A percentile compares a stretch with the other conserved stretches of the same genome.
Conservation (phyloP, 2,888 invertebrate species). For the Psylliodes chrysocephalus region DNA sequence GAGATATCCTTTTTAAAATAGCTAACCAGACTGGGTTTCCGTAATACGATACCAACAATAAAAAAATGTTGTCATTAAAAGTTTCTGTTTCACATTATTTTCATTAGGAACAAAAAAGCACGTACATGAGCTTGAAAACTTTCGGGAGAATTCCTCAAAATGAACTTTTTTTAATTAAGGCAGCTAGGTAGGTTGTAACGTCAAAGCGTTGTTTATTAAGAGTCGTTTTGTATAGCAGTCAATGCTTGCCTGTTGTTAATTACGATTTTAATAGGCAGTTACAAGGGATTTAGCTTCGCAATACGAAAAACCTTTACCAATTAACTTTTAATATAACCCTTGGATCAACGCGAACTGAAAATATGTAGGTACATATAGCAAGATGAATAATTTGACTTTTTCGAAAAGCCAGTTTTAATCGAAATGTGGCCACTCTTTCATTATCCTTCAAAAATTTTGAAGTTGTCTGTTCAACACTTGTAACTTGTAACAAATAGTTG, state of each 20-base stretch:
- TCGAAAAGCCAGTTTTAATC: too few relatives aligned
- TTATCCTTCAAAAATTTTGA: too few relatives aligned
- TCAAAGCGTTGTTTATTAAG: background rate
- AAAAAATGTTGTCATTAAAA: background rate
- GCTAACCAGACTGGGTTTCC: too few relatives aligned
- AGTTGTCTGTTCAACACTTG: too few relatives aligned
- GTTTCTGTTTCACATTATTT: background rate
- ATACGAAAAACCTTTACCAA: background rate
- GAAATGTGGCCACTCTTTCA: too few relatives aligned
- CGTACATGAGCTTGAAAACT: background rate
- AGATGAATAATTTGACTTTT: too few relatives aligned
- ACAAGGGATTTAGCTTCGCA: background rate
- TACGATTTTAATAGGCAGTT: background rate
- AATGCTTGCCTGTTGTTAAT: background rate
- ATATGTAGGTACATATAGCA: too few relatives aligned
- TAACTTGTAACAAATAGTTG: too few relatives aligned
- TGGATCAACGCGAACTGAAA: too few relatives aligned
- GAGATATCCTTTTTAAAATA: too few relatives aligned
- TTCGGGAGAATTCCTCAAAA: background rate
- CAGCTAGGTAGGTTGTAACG: background rate
- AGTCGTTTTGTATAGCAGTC: background rate
- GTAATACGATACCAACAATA: background rate
- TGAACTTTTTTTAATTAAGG: background rate
- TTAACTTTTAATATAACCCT: background rate
- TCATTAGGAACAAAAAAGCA: background rate